Percentiles rank a stretch among this genome's conserved stretches.
Evolutionary conservation across 2,888 invertebrate species (phyloP).

Genomic region (Eristalis tenax): DNA sequence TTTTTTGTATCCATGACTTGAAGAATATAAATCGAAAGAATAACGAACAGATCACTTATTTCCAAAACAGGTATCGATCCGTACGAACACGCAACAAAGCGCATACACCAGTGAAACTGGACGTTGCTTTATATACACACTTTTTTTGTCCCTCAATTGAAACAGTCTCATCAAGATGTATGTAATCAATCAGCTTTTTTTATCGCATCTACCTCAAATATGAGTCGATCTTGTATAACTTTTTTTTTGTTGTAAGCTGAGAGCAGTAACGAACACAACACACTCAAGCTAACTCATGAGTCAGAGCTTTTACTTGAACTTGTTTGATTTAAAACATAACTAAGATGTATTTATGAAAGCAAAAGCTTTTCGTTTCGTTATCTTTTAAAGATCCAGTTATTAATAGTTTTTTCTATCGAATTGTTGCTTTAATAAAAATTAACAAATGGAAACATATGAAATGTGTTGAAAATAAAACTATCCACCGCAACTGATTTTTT

Average conservation of each 20-base stretch:
- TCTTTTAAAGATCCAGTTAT: constrained; percentile 17
- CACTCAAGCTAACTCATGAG: constrained; percentile 33
- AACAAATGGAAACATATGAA: constrained; percentile 9
- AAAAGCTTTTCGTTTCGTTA: constrained; percentile 29
- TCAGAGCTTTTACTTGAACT: constrained; percentile 28
- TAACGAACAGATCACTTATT: neutral
- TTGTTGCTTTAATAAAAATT: constrained; percentile 52
- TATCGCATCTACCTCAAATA: constrained; percentile 60
- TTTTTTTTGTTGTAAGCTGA: constrained; percentile 36
- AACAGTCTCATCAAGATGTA: constrained; percentile 5
- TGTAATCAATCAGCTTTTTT: constrained; percentile 12
- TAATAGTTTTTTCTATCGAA: constrained; percentile 49
- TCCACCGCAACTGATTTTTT: constrained; percentile 44
- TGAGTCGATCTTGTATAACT: constrained; percentile 12
- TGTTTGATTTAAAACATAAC: constrained; percentile 16
- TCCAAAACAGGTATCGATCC: neutral
- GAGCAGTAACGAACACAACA: constrained; percentile 32
- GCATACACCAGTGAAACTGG: constrained; percentile 28
- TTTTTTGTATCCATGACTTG: constrained; percentile 60
- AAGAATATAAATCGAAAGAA: constrained; percentile 12
- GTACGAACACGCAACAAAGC: neutral
- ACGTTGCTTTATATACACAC: neutral
- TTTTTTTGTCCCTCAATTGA: constrained; percentile 11
- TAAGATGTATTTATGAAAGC: constrained; percentile 19
- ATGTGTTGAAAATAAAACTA: constrained; percentile 29